Evolutionary conservation across 2,113 vertebrate species (phyloP), one percentile per base, ranked within the genome.

Genomic region (Burhinus bistriatus): DNA sequence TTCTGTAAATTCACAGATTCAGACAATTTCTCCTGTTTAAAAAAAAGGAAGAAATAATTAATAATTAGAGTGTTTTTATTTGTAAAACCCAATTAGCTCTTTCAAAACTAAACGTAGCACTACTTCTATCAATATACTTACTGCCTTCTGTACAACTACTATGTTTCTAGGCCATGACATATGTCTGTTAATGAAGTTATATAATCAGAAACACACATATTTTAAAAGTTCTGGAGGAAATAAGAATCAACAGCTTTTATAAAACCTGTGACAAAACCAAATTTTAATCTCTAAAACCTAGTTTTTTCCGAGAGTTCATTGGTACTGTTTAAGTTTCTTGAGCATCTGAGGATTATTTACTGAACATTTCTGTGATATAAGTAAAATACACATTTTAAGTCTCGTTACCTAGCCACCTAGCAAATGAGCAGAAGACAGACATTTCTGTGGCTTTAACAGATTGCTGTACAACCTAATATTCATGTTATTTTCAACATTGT

Each of bases 1-100:
- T 97, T 98, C 95, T 98, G 98, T 69, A 98, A 97, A 57, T 85
- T 98, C 96, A 99, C 97, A 57, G 99, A 99, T 96, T 99, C 97
- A 6, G 97, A 80, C 89, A 99, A 96, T 92, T 99, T 97, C 83
- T 99, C 99, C 99, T 99, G 94, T 83, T 70, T 54, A 81, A 75
- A 72, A 30, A 40, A 49, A 92, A 80, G 66, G 19, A 89, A 59
- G 54, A 95, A 97, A 58, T 23, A 73, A 93, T 66, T 19, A 97
- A 68, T 44, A 72, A 92, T 29, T 15, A 64, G 25, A 55, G 32
- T 16, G 32, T 16, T 69, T 72, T 68, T 47, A 21, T 26, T 87
- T 58, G 65, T 54, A 62, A 73, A 83, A 16, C 17, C 36, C 36
- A 71, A 21, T 34, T 4, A 51, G 13, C 17, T 68, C 30, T 58